Conservation (phyloP, 2,797 vertebrate species). For the Stomatorhinus walkeri region DNA sequence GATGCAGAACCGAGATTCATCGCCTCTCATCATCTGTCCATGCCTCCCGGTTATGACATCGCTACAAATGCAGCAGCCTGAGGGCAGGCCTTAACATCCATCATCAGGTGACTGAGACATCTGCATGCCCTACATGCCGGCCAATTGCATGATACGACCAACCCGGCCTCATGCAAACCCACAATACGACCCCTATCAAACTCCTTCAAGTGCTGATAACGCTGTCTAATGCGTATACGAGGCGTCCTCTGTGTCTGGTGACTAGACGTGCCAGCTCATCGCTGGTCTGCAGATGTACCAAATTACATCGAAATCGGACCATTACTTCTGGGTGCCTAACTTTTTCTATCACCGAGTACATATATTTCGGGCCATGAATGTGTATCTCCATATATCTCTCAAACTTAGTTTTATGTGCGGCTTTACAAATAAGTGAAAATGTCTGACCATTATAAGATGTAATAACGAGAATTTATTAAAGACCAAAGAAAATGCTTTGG, state of each 20-base stretch:
- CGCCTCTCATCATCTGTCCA: not conserved
- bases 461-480: slow-evolving; percentile 21
- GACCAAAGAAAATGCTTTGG: not conserved
- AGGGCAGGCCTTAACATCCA: not conserved
- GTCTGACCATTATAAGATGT: not conserved
- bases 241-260: not conserved
- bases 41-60: not conserved
- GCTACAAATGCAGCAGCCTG: not conserved
- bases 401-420: not conserved
- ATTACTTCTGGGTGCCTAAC: not conserved
- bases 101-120: not conserved
- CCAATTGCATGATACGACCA: not conserved
- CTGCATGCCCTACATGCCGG: not conserved
- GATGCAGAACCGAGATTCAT: not conserved
- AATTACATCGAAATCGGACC: not conserved
- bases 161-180: not conserved
- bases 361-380: not conserved
- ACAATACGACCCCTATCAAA: not conserved
- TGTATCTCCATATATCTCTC: not conserved
- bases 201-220: not conserved
- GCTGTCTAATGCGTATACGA: not conserved
- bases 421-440: not conserved
- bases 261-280: not conserved
- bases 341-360: not conserved
- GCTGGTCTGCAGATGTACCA: not conserved